Conservation (phyloP, 2,888 invertebrate species). For the Ectemnius lituratus region DNA sequence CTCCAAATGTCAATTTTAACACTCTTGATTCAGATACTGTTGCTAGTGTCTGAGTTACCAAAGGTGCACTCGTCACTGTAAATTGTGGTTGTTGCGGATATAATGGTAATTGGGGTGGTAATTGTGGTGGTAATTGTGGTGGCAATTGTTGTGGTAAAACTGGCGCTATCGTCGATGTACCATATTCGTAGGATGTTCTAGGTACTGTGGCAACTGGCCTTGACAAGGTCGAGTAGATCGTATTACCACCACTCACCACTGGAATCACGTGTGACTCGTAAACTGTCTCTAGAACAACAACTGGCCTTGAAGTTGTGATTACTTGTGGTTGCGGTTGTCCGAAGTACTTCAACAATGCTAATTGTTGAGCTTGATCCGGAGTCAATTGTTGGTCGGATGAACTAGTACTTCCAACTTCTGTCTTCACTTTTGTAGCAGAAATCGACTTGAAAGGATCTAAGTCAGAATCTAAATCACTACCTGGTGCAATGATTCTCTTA, state of each 20-base stretch:
- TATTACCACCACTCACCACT: constrained; percentile 86
- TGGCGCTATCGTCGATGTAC: constrained; percentile 84
- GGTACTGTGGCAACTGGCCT: constrained; percentile 87
- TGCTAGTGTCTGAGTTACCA: constrained; percentile 88
- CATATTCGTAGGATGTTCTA: constrained; percentile 79
- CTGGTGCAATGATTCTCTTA: constrained; percentile 80
- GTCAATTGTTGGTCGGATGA: constrained; percentile 79
- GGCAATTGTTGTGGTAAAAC: constrained; percentile 61
- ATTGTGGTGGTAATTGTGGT: constrained; percentile 66
- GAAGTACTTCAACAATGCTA: constrained; percentile 85
- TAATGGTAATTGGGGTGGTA: constrained; percentile 79
- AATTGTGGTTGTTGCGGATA: constrained; percentile 84
- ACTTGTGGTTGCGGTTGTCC: constrained; percentile 83
- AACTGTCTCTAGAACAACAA: constrained; percentile 87
- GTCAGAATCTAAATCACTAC: constrained; percentile 81
- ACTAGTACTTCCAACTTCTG: constrained; percentile 78
- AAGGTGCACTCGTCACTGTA: constrained; percentile 87
- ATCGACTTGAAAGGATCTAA: constrained; percentile 86
- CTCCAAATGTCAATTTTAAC: constrained; percentile 92
- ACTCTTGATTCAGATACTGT: constrained; percentile 90
- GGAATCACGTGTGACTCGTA: constrained; percentile 92
- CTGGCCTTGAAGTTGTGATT: constrained; percentile 88
- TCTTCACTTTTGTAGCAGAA: constrained; percentile 77
- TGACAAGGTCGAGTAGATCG: constrained; percentile 88
- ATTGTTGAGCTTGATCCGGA: constrained; percentile 87